Percentiles rank a stretch among this genome's conserved stretches.
phyloP scores from a whole-genome alignment of 2,888 invertebrate genomes.

The Epinotia ramella region DNA sequence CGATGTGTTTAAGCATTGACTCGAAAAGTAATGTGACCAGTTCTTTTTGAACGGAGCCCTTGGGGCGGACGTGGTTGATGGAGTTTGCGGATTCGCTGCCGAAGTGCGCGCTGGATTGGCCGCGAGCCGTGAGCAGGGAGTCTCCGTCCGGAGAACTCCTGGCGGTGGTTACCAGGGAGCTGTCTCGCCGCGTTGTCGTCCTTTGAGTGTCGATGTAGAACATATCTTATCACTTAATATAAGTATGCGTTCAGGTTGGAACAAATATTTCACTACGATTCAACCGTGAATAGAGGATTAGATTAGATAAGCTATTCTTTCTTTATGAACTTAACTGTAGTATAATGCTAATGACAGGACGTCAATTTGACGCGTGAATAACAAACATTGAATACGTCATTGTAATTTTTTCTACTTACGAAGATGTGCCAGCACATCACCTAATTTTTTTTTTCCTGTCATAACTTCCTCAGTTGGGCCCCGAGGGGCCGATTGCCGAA shows the following conservation, averaged over 20 bases:
- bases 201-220: conserved; percentile 73
- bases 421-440: too few species aligned
- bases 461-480: too few species aligned
- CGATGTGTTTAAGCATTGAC: conserved; percentile 71
- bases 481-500: too few species aligned
- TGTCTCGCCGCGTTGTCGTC: conserved; percentile 72
- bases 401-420: background rate
- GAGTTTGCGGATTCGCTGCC: conserved; percentile 56
- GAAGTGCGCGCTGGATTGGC: conserved; percentile 54
- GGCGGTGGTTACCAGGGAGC: conserved; percentile 63
- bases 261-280: background rate
- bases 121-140: conserved; percentile 52
- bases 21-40: conserved; percentile 72
- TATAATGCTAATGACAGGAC: background rate
- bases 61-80: conserved; percentile 54
- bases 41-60: conserved; percentile 68
- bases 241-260: too few species aligned
- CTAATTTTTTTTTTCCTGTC: too few species aligned
- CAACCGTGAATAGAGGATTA: too few species aligned
- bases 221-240: conserved; percentile 56
- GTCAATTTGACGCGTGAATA: conserved; percentile 11
- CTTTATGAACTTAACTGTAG: too few species aligned
- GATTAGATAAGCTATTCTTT: too few species aligned
- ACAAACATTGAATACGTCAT: background rate
- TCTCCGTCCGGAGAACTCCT: conserved; percentile 47